Evolutionary conservation across 2,888 invertebrate species (phyloP).

Genomic region (Heliconius aoede): DNA sequence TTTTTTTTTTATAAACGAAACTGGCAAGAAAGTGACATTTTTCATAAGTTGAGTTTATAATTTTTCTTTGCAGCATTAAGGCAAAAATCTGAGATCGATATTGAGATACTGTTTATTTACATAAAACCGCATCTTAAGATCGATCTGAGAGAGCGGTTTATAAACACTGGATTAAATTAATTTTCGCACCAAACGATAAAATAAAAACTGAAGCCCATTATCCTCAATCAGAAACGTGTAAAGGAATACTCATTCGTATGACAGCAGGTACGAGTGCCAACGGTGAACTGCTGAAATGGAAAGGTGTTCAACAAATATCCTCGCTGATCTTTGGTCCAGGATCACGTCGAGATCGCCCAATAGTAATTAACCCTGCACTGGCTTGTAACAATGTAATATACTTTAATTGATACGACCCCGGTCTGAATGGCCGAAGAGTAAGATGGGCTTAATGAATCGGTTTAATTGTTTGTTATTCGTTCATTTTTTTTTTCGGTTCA

Average conservation of each 20-base stretch:
- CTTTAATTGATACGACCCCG: slow-evolving; percentile 80
- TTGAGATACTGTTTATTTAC: too few relatives aligned
- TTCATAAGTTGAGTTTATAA: not conserved
- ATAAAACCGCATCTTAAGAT: too few relatives aligned
- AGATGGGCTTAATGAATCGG: slow-evolving; percentile 59
- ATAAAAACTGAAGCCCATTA: not conserved
- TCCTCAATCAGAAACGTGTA: not conserved
- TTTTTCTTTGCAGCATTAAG: not conserved
- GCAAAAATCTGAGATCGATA: too few relatives aligned
- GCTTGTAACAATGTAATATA: slow-evolving; percentile 77
- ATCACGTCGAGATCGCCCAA: slow-evolving; percentile 74
- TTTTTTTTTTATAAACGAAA: too few relatives aligned
- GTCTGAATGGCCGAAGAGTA: slow-evolving; percentile 63
- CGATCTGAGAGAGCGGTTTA: too few relatives aligned
- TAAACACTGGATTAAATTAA: too few relatives aligned
- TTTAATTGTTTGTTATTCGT: slow-evolving; percentile 40
- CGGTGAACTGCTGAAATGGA: slow-evolving; percentile 60
- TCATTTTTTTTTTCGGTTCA: not conserved
- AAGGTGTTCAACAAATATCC: slow-evolving; percentile 69
- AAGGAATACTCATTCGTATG: not conserved
- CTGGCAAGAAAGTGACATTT: not conserved
- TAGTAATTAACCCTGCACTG: slow-evolving; percentile 76
- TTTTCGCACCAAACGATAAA: not conserved
- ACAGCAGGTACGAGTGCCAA: slow-evolving; percentile 33
- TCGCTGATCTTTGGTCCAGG: slow-evolving; percentile 59